phyloP scores from a whole-genome alignment of 2,888 invertebrate genomes.

The Crossocerus cetratus region DNA sequence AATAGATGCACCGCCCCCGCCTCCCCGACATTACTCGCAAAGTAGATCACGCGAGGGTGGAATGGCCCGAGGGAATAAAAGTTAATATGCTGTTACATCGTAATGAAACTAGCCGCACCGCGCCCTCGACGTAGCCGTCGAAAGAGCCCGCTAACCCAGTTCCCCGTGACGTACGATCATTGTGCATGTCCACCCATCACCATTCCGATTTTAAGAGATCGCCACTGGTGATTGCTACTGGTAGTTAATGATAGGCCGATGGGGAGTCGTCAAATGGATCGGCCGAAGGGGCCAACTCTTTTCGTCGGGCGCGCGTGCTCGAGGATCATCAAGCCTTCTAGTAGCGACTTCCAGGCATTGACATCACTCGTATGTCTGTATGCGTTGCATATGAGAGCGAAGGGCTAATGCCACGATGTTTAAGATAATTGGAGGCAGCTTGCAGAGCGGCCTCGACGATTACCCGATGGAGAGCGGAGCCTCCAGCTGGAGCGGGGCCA shows the following conservation, averaged over 20 bases:
- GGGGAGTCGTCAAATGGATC: no score
- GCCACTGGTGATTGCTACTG: not conserved
- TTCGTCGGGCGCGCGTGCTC: no score
- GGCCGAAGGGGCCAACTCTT: no score
- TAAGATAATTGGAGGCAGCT: constrained; percentile 24
- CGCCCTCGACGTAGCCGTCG: not conserved
- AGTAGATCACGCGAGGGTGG: constrained; percentile 24
- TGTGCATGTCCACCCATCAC: no score
- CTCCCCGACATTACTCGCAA: not conserved
- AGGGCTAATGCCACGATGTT: constrained; percentile 22
- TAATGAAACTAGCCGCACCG: not conserved
- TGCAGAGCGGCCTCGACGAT: constrained; percentile 9
- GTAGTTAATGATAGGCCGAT: not conserved
- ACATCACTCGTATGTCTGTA: constrained; percentile 7
- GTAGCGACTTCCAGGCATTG: not conserved
- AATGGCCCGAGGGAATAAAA: constrained; percentile 14
- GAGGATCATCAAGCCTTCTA: constrained; percentile 4
- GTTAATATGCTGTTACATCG: not conserved
- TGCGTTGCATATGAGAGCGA: constrained; percentile 16
- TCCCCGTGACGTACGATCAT: no score
- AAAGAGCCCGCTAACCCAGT: not conserved
- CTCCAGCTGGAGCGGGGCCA: constrained; percentile 9
- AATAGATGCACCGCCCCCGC: constrained; percentile 15
- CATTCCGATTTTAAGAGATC: no score
- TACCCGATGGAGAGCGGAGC: constrained; percentile 9